phyloP scores from a whole-genome alignment of 2,888 invertebrate species.

The Timema cristinae region DNA sequence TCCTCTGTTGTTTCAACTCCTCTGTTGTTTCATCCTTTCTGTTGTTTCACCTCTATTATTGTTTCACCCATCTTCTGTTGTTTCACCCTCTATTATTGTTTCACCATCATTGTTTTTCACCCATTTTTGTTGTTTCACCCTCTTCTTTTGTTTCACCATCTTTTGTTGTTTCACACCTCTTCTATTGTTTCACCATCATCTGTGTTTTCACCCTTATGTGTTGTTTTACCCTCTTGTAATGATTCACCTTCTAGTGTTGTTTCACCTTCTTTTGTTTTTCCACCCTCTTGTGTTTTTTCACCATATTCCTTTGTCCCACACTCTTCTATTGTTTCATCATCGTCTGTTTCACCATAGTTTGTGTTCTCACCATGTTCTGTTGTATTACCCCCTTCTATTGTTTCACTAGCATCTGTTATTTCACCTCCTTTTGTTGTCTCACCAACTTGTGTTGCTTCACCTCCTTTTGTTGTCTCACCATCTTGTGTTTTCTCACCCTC shows the following conservation, averaged over 20 bases:
- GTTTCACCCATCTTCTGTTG: no score
- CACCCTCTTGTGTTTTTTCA: background rate
- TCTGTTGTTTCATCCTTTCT: background rate
- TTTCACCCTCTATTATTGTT: no score
- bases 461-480: background rate
- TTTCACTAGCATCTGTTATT: background rate
- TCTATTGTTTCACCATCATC: no score
- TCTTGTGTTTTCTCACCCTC: background rate
- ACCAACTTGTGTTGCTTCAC: background rate
- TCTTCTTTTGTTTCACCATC: no score
- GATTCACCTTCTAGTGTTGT: background rate
- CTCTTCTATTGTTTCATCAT: background rate
- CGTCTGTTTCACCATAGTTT: background rate
- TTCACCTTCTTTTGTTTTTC: background rate
- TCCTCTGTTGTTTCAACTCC: background rate
- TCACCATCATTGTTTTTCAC: no score
- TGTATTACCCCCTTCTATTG: background rate
- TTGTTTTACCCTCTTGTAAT: background rate
- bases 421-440: background rate
- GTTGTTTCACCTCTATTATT: no score
- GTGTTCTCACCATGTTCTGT: background rate
- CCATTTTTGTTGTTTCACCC: no score
- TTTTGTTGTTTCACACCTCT: no score
- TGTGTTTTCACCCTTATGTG: background rate
- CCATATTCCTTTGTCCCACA: background rate